Percentiles rank a stretch among this genome's conserved stretches.
phyloP scores from a whole-genome alignment of 2,888 invertebrate species.

The Noctua comes region DNA sequence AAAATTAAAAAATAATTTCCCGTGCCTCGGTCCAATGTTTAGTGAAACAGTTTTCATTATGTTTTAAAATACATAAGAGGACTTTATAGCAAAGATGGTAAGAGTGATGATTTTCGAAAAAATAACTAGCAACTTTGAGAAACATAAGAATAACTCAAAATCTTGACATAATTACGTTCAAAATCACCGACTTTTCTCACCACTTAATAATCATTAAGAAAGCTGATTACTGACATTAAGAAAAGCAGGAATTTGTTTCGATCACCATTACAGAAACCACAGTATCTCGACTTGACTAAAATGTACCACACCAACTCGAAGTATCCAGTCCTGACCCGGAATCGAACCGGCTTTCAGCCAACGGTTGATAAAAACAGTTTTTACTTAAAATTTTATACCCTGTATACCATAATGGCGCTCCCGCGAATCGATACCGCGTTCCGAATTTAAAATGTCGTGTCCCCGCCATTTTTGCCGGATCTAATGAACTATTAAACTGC shows the following conservation, averaged over 20 bases:
- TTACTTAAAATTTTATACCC: constrained; percentile 60
- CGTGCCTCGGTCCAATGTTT: not conserved
- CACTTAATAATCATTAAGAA: constrained; percentile 20
- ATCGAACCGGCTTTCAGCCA: constrained; percentile 63
- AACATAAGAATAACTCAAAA: not conserved
- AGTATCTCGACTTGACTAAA: constrained; percentile 36
- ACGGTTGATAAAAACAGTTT: constrained; percentile 43
- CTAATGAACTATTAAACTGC: constrained; percentile 91
- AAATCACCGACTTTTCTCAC: constrained; percentile 7
- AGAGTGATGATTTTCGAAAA: not conserved
- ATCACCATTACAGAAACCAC: constrained; percentile 44
- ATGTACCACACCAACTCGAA: constrained; percentile 37
- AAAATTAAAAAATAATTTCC: constrained; percentile 27
- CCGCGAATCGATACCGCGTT: constrained; percentile 86
- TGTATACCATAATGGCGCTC: constrained; percentile 67
- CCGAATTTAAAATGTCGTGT: constrained; percentile 89
- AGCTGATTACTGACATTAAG: constrained; percentile 23
- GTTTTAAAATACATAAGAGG: not conserved
- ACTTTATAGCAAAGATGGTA: not conserved
- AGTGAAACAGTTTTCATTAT: constrained; percentile 3
- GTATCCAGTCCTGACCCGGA: constrained; percentile 62
- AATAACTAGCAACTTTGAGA: not conserved
- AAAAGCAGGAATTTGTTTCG: constrained; percentile 42
- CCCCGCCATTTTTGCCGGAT: constrained; percentile 89
- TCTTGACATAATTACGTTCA: constrained; percentile 3